Base-by-base conservation (phyloP, 2,888 invertebrate genomes). In the Halictus quadricinctus region DNA sequence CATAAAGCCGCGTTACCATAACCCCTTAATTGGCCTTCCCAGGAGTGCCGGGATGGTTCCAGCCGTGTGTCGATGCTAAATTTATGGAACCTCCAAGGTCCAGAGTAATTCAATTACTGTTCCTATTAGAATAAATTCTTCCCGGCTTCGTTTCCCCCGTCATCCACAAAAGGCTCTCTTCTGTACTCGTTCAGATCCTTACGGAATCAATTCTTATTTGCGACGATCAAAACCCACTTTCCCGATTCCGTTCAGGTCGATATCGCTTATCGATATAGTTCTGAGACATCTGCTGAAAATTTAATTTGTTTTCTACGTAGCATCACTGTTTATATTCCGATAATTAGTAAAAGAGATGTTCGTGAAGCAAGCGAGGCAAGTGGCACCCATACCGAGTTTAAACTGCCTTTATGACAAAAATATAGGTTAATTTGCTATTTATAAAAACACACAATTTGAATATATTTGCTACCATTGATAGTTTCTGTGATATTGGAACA, bases 11-110 rank as follows among this genome's bases (percentile, higher is more conserved):
- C 79, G 87, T 81, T 90, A 90, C 88, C 84, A 90, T 90, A 87
- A 90, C 90, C 88, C 88, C 88, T 90, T 91, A 90, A 90, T 90
- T 92, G 90, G 89, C 88, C 89, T 81, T 90, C 89, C 90, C 90
- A 78, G 74, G 87, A 84, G 88, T 80, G 78, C 76, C 72, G 46
- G 72, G 74, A 82, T 75, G 84, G 85, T 88, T 89, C 86, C 87
- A 85, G 85, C 88, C 74, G 77, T 86, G 87, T 85, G 87, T 89
- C 88, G 83, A 90, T 86, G 79, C 82, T 69, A 89, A 89, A 90
- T 88, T 90, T 88, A 90, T 89, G 86, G 88, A 82, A 80, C 85
- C 84, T 83, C 89, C 87, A 77, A 89, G 89, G 85, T 83, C 81
- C 84, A 77, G 75, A 58, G 72, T 88, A 90, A 90, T 89, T 89